Conservation (phyloP, 2,888 invertebrate genomes). For the Strigamia crassipes region DNA sequence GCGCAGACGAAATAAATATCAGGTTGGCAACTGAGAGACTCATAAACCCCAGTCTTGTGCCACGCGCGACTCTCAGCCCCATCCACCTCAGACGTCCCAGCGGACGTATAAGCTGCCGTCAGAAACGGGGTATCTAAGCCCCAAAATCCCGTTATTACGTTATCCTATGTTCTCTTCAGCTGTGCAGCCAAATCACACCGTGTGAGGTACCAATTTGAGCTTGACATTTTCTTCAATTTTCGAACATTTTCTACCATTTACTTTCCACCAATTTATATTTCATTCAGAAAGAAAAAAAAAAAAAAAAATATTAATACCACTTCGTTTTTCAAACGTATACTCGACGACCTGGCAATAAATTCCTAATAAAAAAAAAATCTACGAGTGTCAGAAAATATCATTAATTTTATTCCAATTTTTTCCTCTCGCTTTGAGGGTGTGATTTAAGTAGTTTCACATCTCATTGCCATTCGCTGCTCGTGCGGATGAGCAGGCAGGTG, state of each 20-base stretch:
- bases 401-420: conserved; percentile 1
- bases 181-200: conserved; percentile 24
- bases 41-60: conserved; percentile 28
- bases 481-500: conserved; percentile 18
- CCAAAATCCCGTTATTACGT: conserved; percentile 28
- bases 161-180: conserved; percentile 29
- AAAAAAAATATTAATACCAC: not conserved
- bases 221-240: conserved; percentile 22
- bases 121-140: conserved; percentile 31
- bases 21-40: conserved; percentile 22
- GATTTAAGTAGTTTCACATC: conserved; percentile 26
- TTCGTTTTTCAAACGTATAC: not conserved
- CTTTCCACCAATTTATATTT: not conserved
- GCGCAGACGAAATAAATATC: conserved; percentile 15
- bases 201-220: conserved; percentile 17
- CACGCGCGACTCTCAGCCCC: conserved; percentile 9
- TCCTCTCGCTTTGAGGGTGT: not conserved
- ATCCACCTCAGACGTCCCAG: not conserved
- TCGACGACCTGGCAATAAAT: not conserved
- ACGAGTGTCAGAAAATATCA: not conserved
- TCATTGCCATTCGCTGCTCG: conserved; percentile 5
- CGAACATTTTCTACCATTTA: conserved; percentile 23
- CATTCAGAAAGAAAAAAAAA: not conserved
- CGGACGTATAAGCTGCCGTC: not conserved
- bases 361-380: not conserved